Evolutionary conservation across 2,888 invertebrate species (phyloP), one percentile per base, ranked within the genome.

Genomic region (Agrochola circellaris): DNA sequence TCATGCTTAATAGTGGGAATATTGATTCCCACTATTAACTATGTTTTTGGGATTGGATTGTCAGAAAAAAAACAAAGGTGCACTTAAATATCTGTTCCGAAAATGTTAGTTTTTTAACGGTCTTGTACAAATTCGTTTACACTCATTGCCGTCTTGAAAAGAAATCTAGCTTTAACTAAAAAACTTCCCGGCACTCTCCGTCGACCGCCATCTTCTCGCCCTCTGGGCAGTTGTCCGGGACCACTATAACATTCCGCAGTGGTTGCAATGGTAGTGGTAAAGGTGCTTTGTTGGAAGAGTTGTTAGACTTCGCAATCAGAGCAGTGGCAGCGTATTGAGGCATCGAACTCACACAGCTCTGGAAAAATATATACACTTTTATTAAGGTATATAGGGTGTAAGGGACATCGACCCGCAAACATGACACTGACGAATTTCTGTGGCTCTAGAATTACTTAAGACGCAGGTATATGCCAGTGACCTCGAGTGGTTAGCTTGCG

Each of bases 171-270:
- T 54, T 51, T 58, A 70, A n/a, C 77, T 17, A 78, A 76, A 67
- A 81, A 64, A 82, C 68, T 71, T 84, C 79, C 6, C 82, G 77
- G 38, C 89, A 89, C 13, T 84, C 74, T 66, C 89, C 85, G 48
- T 89, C 87, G 0, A 23, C 11, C 0, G 61, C 30, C 78, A 69
- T 76, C 34, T 74, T 2, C 30, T 73, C 17, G 1, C 73, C 79
- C 1, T 58, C 34, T 13, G 75, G 68, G 23, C 84, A 84, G 34
- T 86, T 84, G 8, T 56, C 0, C 11, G 84, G 86, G 23, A 51
- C 68, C 0, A 2, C 23, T 30, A 79, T 7, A 1, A 69, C 20
- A 34, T 69, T 81, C 1, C 0, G 11, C 7, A 60, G 2, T 6
- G 0, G 1, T 20, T n/a, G 0, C 51, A 2, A 0, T n/a, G 13